Base-by-base conservation (phyloP, 2,797 vertebrate species). In the Tangara arthus region DNA sequence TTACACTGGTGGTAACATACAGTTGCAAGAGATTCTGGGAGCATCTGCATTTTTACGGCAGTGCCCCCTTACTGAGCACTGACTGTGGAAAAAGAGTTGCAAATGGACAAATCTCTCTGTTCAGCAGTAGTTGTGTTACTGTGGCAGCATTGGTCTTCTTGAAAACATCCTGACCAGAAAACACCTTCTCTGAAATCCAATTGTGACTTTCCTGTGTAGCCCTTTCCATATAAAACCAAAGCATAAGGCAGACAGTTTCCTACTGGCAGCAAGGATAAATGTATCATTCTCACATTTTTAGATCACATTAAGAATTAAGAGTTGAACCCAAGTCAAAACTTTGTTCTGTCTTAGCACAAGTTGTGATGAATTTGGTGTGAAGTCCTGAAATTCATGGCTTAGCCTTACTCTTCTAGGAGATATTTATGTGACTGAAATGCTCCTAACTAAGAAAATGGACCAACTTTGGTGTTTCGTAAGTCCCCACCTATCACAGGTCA, bases 41-140 rank as follows among this genome's bases (percentile, higher is more conserved):
- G 8, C 27, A 46, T 37, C 32, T 61, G 17, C 0, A 0, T 37
- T 80, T 72, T 53, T 37, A 52, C 39, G 0, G 0, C 59, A 41
- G 28, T 27, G 44, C 32, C 44, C 56, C 61, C 50, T 64, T 57
- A 16, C 41, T 75, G 64, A 73, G 32, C 34, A 19, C 34, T 27
- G 73, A 15, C 44, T 32, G n/a, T 1, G 1, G 19, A 30, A 55
- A 34, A 32, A 46, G 20, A 61, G 24, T 47, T 3, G 2, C 46
- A 83, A 68, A 76, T 32, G 42, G 59, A 60, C 56, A 87, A 87
- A 81, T 70, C 30, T 0, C 0, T 23, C 64, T 27, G 19, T 41
- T 77, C 57, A 17, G 39, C 32, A 64, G 53, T 1, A 0, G 9
- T 16, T 77, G 64, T 55, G 35, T 56, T 42, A 42, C 21, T 53